phyloP scores from a whole-genome alignment of 2,797 vertebrate species.

The Danio kyathit region DNA sequence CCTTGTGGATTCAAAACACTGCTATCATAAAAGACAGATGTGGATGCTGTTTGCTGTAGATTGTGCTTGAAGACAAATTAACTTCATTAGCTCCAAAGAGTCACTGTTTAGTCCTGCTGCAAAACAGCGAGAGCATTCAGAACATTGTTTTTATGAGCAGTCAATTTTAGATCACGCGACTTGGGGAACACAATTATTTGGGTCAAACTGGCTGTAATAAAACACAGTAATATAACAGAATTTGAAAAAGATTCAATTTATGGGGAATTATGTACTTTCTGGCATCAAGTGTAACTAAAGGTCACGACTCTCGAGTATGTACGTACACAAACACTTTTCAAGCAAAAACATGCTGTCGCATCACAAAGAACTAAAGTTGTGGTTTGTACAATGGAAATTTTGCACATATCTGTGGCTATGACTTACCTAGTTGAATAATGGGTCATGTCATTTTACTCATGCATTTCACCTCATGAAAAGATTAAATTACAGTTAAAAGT shows the following conservation, averaged over 20 bases:
- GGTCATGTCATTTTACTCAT: slow-evolving; percentile 32
- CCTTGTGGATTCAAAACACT: neutral
- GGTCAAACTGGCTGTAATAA: neutral
- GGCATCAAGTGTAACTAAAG: neutral
- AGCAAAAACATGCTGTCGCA: neutral
- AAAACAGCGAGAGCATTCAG: neutral
- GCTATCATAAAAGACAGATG: neutral
- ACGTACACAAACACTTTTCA: slow-evolving; percentile 3
- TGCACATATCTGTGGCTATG: slow-evolving; percentile 43
- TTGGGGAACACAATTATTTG: neutral
- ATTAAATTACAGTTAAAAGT: neutral
- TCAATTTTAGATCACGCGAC: neutral
- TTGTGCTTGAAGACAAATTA: neutral
- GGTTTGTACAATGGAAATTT: neutral
- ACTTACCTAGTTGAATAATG: slow-evolving; percentile 17
- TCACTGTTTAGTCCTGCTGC: neutral
- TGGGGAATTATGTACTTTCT: neutral
- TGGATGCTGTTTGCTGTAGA: slow-evolving; percentile 1
- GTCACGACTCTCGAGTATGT: neutral
- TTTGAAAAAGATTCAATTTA: neutral
- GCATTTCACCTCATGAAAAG: neutral
- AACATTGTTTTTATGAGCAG: neutral
- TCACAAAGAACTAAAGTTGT: neutral
- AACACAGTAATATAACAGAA: neutral
- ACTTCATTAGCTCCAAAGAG: neutral